A percentile compares a stretch with the other conserved stretches of the same genome.
Evolutionary conservation across 64 coral and sea anemone genomes (phyloP).

Genomic region (Actinia equina): DNA sequence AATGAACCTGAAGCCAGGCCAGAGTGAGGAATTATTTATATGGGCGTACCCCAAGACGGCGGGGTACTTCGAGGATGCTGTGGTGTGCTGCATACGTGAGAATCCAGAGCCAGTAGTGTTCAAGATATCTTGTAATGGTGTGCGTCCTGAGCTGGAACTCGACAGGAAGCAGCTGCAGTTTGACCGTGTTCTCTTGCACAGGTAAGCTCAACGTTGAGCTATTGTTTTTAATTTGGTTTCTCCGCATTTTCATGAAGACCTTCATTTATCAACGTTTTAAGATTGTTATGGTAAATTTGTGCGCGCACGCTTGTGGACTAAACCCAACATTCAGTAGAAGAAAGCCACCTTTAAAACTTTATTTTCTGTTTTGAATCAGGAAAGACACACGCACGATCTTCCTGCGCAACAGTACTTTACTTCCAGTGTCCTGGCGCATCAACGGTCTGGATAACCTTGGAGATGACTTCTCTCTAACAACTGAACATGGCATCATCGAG

Average conservation of each 20-base stretch:
- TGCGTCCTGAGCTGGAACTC: constrained; percentile 91
- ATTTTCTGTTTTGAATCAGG: constrained; percentile 29
- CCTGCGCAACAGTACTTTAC: constrained; percentile 93
- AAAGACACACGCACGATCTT: constrained; percentile 96
- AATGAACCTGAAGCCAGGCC: constrained; percentile 88
- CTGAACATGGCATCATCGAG: constrained; percentile 87
- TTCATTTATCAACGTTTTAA: too few relatives aligned
- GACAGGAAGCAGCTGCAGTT: constrained; percentile 92
- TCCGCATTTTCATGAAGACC: too few relatives aligned
- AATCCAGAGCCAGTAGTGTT: constrained; percentile 95
- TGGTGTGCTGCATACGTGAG: constrained; percentile 92
- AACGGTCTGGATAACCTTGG: constrained; percentile 98
- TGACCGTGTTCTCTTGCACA: constrained; percentile 94
- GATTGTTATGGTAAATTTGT: too few relatives aligned
- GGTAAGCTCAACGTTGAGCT: constrained; percentile 33
- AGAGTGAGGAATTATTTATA: constrained; percentile 73
- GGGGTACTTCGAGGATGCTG: constrained; percentile 86
- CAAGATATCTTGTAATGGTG: constrained; percentile 88
- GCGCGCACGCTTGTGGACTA: too few relatives aligned
- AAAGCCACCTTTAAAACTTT: background rate
- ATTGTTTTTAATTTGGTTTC: too few relatives aligned
- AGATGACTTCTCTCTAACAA: constrained; percentile 94
- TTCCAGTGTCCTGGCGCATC: constrained; percentile 86
- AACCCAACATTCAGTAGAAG: too few relatives aligned
- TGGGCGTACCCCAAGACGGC: constrained; percentile 98